Base-by-base conservation (phyloP, 2,888 invertebrate species). In the Macropis europaea region DNA sequence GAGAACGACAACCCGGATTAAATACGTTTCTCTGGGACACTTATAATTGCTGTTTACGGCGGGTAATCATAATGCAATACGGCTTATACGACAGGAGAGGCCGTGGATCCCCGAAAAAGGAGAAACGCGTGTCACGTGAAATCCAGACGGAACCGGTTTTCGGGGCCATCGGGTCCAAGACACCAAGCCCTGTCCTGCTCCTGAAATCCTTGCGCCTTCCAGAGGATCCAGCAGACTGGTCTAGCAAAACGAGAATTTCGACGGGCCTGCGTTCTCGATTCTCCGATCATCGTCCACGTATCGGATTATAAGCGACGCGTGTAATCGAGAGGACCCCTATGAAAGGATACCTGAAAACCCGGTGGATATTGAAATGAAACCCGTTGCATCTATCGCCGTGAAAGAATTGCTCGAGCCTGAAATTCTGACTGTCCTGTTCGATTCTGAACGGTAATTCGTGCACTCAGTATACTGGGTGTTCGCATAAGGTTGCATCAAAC, bases 51-150 rank as follows among this genome's bases (percentile, higher is more conserved):
- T 47, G 45, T 71, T 71, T 68, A 62, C 71, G 56, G 47, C 30
- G 6, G 22, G 48, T 38, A 67, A 47, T 62, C 59, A 60, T 72
- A 75, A 74, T 57, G 57, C 56, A 32, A 69, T 53, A 40, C 63
- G 22, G 66, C 45, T 62, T 66, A 64, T 61, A 50, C 28, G n/a
- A 54, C 66, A 42, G 54, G 68, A 42, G 62, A 52, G 63, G 57
- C 28, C 40, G 59, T 62, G 60, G 66, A 63, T 75, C 64, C 57
- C 73, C 77, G 67, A 72, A 80, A 77, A 81, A 77, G 75, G 75
- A 75, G 70, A 80, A 80, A 77, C 60, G 67, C 61, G 61, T 73
- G 78, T 81, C 68, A 71, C 75, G 68, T 63, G 64, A 79, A 69
- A 70, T 62, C 61, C 68, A 48, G 66, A 15, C 34, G 67, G 48